Conservation (phyloP, 2,113 vertebrate genomes). For the Dicaeum eximium region DNA sequence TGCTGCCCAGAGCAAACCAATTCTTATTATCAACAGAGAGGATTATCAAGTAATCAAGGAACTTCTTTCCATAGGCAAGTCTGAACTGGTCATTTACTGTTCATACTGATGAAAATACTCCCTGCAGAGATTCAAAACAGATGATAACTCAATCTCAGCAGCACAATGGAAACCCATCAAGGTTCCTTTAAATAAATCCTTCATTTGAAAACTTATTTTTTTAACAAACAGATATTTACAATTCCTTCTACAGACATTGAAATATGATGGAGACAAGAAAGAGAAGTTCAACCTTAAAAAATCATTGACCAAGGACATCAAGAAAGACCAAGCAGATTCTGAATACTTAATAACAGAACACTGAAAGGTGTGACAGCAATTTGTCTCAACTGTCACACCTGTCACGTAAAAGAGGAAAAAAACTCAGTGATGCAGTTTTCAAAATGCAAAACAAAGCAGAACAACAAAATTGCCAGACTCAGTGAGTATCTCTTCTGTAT, state of each 20-base stretch:
- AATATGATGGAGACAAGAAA: neutral
- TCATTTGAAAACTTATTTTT: neutral
- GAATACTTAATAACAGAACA: neutral
- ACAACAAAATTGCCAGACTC: neutral
- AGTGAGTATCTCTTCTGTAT: neutral
- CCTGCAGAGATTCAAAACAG: neutral
- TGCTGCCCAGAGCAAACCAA: neutral
- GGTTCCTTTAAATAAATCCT: neutral
- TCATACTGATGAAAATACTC: neutral
- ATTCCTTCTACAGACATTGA: neutral
- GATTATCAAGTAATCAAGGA: neutral
- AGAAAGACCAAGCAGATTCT: neutral
- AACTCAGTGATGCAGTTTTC: neutral
- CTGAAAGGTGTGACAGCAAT: neutral
- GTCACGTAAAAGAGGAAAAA: neutral
- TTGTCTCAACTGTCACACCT: neutral
- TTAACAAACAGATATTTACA: neutral
- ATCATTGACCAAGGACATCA: neutral
- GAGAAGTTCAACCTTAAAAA: neutral
- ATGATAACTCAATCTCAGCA: neutral
- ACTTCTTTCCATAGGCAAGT: neutral
- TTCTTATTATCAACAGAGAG: neutral
- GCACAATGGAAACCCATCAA: neutral
- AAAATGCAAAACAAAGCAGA: neutral
- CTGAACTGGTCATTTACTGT: neutral